Percentiles rank a stretch among this genome's conserved stretches.
phyloP scores from a whole-genome alignment of 2,113 vertebrate genomes.

The Gobio gobio region DNA sequence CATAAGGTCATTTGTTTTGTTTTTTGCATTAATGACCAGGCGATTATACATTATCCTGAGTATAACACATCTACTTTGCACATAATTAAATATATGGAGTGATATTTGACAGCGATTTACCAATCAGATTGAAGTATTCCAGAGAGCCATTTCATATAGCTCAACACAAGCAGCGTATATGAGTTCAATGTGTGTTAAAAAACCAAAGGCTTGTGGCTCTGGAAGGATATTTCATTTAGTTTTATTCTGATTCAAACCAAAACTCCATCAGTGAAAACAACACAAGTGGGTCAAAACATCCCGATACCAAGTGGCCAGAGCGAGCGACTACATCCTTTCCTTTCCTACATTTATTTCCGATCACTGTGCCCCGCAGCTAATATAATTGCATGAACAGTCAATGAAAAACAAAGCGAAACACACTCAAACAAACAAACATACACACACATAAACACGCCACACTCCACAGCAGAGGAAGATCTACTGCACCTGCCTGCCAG shows the following conservation, averaged over 20 bases:
- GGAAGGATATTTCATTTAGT: not conserved
- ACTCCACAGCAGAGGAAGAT: slow-evolving; percentile 86
- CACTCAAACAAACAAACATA: slow-evolving; percentile 17
- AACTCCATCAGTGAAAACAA: slow-evolving; percentile 19
- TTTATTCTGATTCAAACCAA: not conserved
- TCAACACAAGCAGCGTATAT: not conserved
- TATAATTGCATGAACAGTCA: not conserved
- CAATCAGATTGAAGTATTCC: not conserved
- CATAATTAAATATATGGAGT: not conserved
- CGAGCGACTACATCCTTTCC: not conserved
- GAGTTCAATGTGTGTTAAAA: not conserved
- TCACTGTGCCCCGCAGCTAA: not conserved
- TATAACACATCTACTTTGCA: not conserved
- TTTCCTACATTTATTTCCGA: slow-evolving; percentile 7
- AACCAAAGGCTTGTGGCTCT: not conserved
- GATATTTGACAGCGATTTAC: not conserved
- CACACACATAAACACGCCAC: slow-evolving; percentile 50
- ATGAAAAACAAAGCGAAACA: slow-evolving; percentile 13
- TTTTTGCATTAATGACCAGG: not conserved
- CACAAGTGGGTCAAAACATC: slow-evolving; percentile 1
- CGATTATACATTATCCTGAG: not conserved
- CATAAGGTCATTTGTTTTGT: too few relatives aligned
- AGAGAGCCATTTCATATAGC: not conserved
- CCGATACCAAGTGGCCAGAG: not conserved
- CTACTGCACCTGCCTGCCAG: slow-evolving; percentile 99